Conservation (phyloP, 2,888 invertebrate genomes). For the Prosapia bicincta region DNA sequence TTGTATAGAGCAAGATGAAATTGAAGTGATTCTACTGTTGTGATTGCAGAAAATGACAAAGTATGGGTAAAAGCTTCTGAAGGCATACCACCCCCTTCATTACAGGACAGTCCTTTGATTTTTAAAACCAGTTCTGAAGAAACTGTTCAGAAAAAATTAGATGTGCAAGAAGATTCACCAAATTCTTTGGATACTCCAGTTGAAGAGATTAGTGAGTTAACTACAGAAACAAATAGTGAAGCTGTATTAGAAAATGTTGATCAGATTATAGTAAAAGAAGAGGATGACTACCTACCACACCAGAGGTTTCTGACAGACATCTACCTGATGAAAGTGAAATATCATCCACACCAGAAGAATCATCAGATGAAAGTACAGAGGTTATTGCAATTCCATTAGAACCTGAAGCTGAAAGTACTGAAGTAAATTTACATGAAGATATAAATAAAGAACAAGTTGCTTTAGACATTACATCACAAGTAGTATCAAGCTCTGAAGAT, state of each 20-base stretch:
- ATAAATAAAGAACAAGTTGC: background rate
- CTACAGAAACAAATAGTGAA: conserved; percentile 34
- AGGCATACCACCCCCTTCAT: background rate
- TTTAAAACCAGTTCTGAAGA: conserved; percentile 7
- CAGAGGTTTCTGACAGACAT: conserved; percentile 36
- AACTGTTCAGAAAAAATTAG: background rate
- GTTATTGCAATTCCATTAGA: background rate
- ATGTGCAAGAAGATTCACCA: conserved; percentile 17
- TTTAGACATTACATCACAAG: background rate
- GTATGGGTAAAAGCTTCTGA: conserved; percentile 1
- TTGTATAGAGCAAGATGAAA: conserved; percentile 16
- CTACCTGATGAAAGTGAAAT: conserved; percentile 38
- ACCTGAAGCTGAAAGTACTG: background rate
- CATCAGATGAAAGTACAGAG: background rate
- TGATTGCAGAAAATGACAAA: background rate
- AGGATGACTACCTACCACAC: conserved; percentile 32
- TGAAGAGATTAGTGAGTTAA: conserved; percentile 28
- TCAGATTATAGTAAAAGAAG: conserved; percentile 41
- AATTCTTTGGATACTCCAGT: conserved; percentile 37
- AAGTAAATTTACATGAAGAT: background rate
- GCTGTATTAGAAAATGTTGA: conserved; percentile 43
- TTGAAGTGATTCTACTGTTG: conserved; percentile 1
- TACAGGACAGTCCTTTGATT: background rate
- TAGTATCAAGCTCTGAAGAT: background rate
- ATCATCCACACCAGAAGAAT: conserved; percentile 11